These are phyloP conservation scores for Enchytraeus crypticus DNA, from an alignment of 2,888 invertebrate species.

Conservation along the genomic window DNA sequence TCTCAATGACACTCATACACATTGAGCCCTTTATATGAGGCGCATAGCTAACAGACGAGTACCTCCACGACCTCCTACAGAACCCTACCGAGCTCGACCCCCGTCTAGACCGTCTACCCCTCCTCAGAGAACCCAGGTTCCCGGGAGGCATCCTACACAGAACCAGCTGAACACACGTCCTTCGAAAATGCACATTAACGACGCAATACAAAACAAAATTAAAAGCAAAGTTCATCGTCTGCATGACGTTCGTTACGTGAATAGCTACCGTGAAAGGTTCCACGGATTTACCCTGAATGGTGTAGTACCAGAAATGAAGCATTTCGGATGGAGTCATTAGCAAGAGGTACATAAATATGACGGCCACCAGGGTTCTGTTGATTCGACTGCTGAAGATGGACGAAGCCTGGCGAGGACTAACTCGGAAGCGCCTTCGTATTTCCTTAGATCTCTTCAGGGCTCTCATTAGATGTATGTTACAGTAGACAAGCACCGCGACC, in stretches of 20 bases:
- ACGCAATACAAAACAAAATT: slow-evolving; percentile 31
- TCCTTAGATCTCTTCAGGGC: slow-evolving; percentile 17
- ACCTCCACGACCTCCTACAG: neutral
- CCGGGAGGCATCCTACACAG: neutral
- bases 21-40: neutral
- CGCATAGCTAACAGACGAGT: slow-evolving; percentile 4
- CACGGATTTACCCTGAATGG: slow-evolving; percentile 6
- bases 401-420: slow-evolving; percentile 6
- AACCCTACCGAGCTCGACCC: neutral
- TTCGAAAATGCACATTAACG: slow-evolving; percentile 25
- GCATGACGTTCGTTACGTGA: slow-evolving; percentile 20
- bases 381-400: slow-evolving; percentile 24
- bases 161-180: slow-evolving; percentile 15
- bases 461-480: slow-evolving; percentile 39
- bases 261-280: slow-evolving; percentile 16
- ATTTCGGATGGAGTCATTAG: slow-evolving; percentile 44
- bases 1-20: too few species aligned
- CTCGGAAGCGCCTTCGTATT: slow-evolving; percentile 20
- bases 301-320: slow-evolving; percentile 34
- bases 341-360: slow-evolving; percentile 40
- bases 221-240: slow-evolving; percentile 27
- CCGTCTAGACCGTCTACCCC: neutral
- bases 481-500: slow-evolving; percentile 38
- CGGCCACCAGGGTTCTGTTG: slow-evolving; percentile 41
- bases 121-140: neutral